Percentiles rank a stretch among this genome's conserved stretches.
These are phyloP conservation scores for Scaptomyza hsui DNA, from an alignment of 1,140 invertebrate genomes.

Conservation along the genomic window DNA sequence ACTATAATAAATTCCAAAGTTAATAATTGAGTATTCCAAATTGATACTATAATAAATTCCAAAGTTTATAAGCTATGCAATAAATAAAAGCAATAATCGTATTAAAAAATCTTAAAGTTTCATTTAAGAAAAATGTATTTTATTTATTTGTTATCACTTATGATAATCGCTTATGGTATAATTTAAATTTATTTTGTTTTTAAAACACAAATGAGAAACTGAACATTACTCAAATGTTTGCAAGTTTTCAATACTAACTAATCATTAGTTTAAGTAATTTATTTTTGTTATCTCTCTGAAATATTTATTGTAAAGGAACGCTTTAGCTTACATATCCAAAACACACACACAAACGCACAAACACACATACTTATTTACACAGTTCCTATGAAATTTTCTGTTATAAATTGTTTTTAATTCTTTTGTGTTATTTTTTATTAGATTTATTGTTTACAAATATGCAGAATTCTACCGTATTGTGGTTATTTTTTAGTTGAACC, in stretches of 20 bases:
- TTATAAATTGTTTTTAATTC: background rate
- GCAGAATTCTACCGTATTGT: constrained; percentile 24
- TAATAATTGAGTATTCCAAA: background rate
- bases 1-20: background rate
- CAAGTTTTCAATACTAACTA: constrained; percentile 68
- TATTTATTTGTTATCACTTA: constrained; percentile 67
- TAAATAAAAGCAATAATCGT: too few relatives aligned
- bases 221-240: constrained; percentile 38
- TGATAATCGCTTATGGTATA: constrained; percentile 48
- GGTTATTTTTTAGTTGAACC: background rate
- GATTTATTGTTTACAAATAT: constrained; percentile 35
- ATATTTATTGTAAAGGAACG: constrained; percentile 43
- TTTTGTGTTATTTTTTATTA: background rate
- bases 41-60: background rate
- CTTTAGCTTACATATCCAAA: constrained; percentile 24
- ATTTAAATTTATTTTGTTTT: constrained; percentile 39
- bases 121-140: constrained; percentile 64
- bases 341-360: constrained; percentile 38
- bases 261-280: constrained; percentile 21
- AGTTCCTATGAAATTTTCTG: constrained; percentile 8
- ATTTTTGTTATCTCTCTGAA: background rate
- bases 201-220: constrained; percentile 30
- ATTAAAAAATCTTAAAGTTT: background rate
- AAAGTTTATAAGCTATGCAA: background rate
- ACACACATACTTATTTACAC: constrained; percentile 59